Base-by-base conservation (phyloP, 2,797 vertebrate species). In the Okamejei kenojei region DNA sequence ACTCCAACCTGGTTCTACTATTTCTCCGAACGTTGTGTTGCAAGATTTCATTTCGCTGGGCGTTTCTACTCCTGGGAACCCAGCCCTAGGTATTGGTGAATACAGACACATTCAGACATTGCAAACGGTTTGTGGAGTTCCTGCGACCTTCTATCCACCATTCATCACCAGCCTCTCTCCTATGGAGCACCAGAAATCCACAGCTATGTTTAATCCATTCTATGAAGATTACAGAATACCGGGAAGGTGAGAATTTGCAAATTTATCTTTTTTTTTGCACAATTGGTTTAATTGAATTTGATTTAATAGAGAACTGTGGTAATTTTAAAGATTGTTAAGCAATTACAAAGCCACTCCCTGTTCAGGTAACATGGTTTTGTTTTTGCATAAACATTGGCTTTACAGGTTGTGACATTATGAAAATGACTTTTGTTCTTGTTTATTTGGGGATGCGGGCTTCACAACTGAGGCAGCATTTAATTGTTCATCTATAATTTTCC, bases 201-300 rank as follows among this genome's bases (percentile, higher is more conserved):
- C 86, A 19, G 3, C 90, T 91, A 7, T 45, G 38, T 29, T 32
- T 38, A 88, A 65, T 88, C 13, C 82, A 45, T 73, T 6, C 32
- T 71, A 19, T 90, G 6, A 61, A 63, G 86, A 90, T 90, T 71
- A 45, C 90, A 74, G 68, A 26, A 29, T 54, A 54, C 38, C 54
- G 11, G 19, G 35, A 92, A 92, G 90, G 90, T 92, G 90, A 92
- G 90, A 74, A 92, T 74, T 76, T n/a, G 15, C 23, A 45, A 21
- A 21, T 92, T 74, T 29, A 45, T n/a, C 65, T 61, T 9, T 11
- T 61, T 29, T 88, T 35, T 65, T 65, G 58, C 82, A 86, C 54
- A 86, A 82, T 58, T 58, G 38, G 38, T 54, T 81, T 81, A 77
- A 78, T 78, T 32, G 35, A 32, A 78, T 2, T 86, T 86, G 7